A percentile compares a stretch with the other conserved stretches of the same genome.
Conservation (phyloP, 1,140 invertebrate species). For the Thaumatotibia leucotreta region DNA sequence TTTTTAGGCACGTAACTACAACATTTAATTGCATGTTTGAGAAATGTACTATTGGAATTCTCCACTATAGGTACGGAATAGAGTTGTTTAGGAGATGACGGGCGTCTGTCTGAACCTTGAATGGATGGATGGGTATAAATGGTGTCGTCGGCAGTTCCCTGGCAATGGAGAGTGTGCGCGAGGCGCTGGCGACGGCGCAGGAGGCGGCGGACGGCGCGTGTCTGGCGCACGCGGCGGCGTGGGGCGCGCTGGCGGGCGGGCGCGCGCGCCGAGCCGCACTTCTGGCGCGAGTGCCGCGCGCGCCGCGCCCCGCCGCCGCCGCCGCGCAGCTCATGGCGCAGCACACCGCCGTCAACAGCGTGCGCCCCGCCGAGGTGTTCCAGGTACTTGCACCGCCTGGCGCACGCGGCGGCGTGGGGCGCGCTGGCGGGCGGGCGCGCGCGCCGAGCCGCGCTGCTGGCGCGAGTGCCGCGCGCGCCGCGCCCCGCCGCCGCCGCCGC, state of each 20-base stretch:
- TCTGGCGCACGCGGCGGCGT: slow-evolving; percentile 89
- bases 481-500: too few species aligned
- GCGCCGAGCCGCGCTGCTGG: too few species aligned
- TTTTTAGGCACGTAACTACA: too few species aligned
- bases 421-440: too few species aligned
- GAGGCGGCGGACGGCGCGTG: slow-evolving; percentile 90
- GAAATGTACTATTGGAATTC: too few species aligned
- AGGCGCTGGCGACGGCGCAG: slow-evolving; percentile 92
- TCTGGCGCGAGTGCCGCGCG: slow-evolving; percentile 38
- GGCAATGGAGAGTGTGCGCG: slow-evolving; percentile 86
- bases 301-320: slow-evolving; percentile 46
- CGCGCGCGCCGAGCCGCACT: slow-evolving; percentile 46
- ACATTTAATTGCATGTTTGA: too few species aligned
- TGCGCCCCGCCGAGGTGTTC: slow-evolving; percentile 49
- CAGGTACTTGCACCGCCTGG: slow-evolving; percentile 37
- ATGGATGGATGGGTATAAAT: too few species aligned
- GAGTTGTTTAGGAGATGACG: too few species aligned
- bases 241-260: slow-evolving; percentile 82
- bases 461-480: too few species aligned
- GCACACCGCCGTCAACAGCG: slow-evolving; percentile 54
- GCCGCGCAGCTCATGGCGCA: slow-evolving; percentile 56
- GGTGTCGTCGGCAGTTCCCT: slow-evolving; percentile 86
- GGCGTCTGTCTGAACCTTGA: too few species aligned
- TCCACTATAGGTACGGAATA: too few species aligned
- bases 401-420: too few species aligned